Percentiles rank a stretch among this genome's conserved stretches.
Evolutionary conservation across 2,797 vertebrate species (phyloP).

Genomic region (Cynodonichthys magdalenae): DNA sequence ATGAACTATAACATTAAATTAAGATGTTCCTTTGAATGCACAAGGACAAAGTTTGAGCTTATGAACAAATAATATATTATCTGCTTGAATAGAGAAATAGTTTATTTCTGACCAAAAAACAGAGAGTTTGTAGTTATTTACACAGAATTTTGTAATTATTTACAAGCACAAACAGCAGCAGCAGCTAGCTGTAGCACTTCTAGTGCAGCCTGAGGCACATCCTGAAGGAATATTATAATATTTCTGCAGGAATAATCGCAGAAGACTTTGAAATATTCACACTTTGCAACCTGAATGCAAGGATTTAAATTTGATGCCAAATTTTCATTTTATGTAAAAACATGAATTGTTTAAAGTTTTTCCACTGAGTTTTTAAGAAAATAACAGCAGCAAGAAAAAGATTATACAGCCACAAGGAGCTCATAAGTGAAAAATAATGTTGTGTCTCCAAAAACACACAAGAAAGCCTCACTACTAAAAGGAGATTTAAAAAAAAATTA

Average conservation of each 20-base stretch:
- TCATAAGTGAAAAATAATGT: constrained; percentile 4
- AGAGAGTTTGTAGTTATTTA: too few species aligned
- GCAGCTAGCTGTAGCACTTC: too few species aligned
- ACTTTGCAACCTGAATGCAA: constrained; percentile 12
- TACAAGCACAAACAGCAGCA: too few species aligned
- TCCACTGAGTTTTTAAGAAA: background rate
- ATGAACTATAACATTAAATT: constrained; percentile 19
- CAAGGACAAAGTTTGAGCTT: too few species aligned
- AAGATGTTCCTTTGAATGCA: background rate
- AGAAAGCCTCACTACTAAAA: background rate
- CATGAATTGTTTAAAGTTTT: background rate
- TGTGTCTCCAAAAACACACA: background rate
- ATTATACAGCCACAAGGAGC: background rate
- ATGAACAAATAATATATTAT: too few species aligned
- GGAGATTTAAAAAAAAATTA: too few species aligned
- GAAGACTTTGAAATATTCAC: background rate
- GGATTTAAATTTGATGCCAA: constrained; percentile 7
- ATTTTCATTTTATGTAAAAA: background rate
- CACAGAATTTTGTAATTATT: too few species aligned
- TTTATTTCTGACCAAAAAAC: too few species aligned
- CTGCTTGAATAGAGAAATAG: too few species aligned
- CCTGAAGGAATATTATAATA: too few species aligned
- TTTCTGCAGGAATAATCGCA: too few species aligned
- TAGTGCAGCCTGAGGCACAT: too few species aligned
- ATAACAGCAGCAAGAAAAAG: constrained; percentile 6